These are phyloP conservation scores for Allygus modestus DNA, from an alignment of 2,888 invertebrate species.

Conservation along the genomic window DNA sequence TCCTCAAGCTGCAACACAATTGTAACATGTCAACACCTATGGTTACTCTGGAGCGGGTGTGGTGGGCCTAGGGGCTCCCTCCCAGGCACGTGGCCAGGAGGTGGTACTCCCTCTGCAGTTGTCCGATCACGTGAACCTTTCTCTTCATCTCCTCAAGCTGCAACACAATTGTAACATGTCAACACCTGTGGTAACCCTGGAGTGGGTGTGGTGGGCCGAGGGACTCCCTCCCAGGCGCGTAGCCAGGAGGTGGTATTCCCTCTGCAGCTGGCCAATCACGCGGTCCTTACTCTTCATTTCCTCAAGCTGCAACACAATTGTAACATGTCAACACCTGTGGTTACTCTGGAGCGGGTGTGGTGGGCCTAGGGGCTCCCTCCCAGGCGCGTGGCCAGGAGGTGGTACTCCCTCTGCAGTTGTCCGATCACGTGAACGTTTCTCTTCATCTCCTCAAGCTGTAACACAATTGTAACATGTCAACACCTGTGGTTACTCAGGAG, in stretches of 20 bases:
- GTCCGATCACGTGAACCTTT: constrained; percentile 33
- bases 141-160: constrained; percentile 61
- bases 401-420: constrained; percentile 45
- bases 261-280: constrained; percentile 31
- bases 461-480: no score
- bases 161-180: no score
- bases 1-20: constrained; percentile 60
- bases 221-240: neutral
- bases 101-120: constrained; percentile 44
- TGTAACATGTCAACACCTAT: no score
- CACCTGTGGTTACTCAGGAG: no score
- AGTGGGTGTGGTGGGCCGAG: no score
- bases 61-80: no score
- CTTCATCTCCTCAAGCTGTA: constrained; percentile 60
- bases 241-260: constrained; percentile 23
- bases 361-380: neutral
- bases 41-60: constrained; percentile 2
- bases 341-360: neutral
- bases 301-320: constrained; percentile 59
- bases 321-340: no score
- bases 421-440: constrained; percentile 36
- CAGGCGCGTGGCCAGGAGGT: neutral
- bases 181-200: no score
- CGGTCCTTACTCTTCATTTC: constrained; percentile 61
- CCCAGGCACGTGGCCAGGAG: neutral